These are phyloP conservation scores for Steatornis caripensis DNA, from an alignment of 2,113 vertebrate genomes.

Conservation along the genomic window DNA sequence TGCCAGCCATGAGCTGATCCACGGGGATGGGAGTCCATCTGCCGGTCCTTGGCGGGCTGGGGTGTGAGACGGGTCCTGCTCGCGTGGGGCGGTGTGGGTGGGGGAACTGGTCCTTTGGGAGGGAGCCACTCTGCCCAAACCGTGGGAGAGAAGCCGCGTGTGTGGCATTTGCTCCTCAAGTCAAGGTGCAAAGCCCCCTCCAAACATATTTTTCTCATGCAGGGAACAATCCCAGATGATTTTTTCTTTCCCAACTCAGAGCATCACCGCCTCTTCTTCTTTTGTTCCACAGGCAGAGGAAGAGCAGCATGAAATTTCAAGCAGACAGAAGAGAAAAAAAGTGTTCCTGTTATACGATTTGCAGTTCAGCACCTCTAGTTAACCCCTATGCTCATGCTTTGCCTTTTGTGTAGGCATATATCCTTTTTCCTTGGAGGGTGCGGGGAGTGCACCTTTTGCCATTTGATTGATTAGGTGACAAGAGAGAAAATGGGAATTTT, in stretches of 20 bases:
- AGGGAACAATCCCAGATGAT: not conserved
- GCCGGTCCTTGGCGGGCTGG: not conserved
- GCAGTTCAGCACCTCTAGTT: not conserved
- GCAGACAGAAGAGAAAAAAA: not conserved
- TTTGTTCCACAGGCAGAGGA: not conserved
- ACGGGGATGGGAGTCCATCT: not conserved
- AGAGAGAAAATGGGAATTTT: not conserved
- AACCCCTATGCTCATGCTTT: not conserved
- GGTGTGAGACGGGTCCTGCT: not conserved
- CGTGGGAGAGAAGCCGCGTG: not conserved
- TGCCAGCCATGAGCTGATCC: fast-evolving
- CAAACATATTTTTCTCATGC: not conserved
- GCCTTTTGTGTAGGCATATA: not conserved
- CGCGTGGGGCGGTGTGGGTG: fast-evolving
- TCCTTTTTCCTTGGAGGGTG: not conserved
- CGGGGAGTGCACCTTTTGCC: not conserved
- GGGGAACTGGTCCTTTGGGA: not conserved
- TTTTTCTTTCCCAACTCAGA: not conserved
- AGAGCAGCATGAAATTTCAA: constrained; percentile 1
- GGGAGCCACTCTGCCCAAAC: not conserved
- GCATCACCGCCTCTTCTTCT: not conserved
- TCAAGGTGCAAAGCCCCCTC: not conserved
- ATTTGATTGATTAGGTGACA: not conserved
- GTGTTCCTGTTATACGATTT: not conserved
- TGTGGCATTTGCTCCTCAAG: not conserved